Conservation (phyloP, 2,888 invertebrate species). For the Tridacna crocea region DNA sequence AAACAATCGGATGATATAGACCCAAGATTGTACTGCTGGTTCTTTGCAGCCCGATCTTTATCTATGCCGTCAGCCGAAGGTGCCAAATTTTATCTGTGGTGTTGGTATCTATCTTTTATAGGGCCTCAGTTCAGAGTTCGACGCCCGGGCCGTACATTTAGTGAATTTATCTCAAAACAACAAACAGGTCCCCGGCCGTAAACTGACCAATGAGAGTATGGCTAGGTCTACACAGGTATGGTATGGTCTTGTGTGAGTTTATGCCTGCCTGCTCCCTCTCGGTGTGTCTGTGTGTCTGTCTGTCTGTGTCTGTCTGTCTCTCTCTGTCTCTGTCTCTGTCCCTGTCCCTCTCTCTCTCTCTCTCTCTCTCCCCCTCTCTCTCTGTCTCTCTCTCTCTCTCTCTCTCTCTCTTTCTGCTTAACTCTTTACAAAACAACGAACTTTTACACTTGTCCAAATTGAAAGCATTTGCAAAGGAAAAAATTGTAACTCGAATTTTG, state of each 20-base stretch:
- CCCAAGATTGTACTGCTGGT: no score
- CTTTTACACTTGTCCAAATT: no score
- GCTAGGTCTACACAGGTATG: slow-evolving; percentile 76
- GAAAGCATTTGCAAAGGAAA: no score
- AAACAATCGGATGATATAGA: no score
- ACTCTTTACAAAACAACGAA: no score
- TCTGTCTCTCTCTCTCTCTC: slow-evolving; percentile 19
- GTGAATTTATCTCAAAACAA: slow-evolving; percentile 69
- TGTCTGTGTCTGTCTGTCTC: slow-evolving; percentile 6
- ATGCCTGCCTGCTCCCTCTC: background rate
- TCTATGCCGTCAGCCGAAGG: no score
- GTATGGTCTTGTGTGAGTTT: background rate
- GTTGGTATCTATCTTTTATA: slow-evolving; percentile 41
- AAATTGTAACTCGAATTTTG: no score
- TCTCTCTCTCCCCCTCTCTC: slow-evolving; percentile 15
- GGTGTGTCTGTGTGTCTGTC: background rate
- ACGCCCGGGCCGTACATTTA: slow-evolving; percentile 74
- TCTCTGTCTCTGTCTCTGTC: slow-evolving; percentile 2
- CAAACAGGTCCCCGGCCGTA: slow-evolving; percentile 47
- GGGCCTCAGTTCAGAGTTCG: slow-evolving; percentile 75
- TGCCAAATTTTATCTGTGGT: no score
- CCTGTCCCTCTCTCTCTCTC: background rate
- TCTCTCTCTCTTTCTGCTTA: slow-evolving; percentile 6
- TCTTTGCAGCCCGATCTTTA: no score
- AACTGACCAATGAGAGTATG: slow-evolving; percentile 73